These are phyloP conservation scores for Prionailurus bengalensis DNA, from an alignment of 2,113 vertebrate species.

Conservation along the genomic window DNA sequence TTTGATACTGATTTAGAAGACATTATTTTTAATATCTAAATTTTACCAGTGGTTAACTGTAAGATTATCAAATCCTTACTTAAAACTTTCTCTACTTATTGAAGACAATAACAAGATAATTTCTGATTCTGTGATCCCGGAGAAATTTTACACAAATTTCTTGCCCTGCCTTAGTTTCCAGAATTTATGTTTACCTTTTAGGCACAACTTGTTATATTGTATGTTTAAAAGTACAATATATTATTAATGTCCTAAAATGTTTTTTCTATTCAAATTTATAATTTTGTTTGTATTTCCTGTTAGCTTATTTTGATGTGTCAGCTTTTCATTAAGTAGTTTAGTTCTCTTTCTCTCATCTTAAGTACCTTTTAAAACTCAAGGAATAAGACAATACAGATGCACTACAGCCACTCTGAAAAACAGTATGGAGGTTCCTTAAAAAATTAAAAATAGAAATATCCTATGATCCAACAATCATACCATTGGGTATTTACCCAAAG, in stretches of 20 bases:
- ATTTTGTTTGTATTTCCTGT: neutral
- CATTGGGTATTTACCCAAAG: neutral
- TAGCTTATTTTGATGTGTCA: neutral
- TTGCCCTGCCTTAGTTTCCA: neutral
- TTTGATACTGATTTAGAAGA: neutral
- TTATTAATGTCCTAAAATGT: neutral
- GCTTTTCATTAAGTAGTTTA: neutral
- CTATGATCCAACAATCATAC: neutral
- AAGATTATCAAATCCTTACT: neutral
- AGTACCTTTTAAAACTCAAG: neutral
- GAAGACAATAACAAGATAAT: neutral
- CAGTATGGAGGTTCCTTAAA: neutral
- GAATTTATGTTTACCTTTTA: slow-evolving; percentile 28
- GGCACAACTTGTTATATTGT: neutral
- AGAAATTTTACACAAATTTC: neutral
- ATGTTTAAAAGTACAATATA: neutral
- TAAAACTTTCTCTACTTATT: neutral
- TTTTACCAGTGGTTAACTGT: neutral
- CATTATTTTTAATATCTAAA: neutral
- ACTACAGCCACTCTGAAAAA: neutral
- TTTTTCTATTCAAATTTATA: neutral
- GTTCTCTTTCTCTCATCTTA: neutral
- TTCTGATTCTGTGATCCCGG: neutral
- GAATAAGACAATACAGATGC: neutral
- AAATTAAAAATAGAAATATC: neutral